Conservation (phyloP, 2,888 invertebrate species). For the Heteromurus nitidus region DNA sequence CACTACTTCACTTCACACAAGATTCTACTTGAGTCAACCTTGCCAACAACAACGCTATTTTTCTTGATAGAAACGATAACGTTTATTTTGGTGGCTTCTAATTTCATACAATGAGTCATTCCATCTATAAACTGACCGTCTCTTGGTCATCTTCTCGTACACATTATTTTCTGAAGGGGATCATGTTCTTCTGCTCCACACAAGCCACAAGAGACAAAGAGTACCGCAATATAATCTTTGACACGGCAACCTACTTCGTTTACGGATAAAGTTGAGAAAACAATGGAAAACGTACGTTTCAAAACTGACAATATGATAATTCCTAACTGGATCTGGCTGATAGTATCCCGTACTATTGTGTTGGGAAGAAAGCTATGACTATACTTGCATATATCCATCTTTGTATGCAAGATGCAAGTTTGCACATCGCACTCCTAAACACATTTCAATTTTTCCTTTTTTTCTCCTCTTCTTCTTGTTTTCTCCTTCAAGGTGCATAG, state of each 20-base stretch:
- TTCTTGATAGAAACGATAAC: neutral
- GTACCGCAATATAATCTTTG: constrained; percentile 59
- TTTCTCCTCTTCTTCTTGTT: no score
- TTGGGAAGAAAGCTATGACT: constrained; percentile 1
- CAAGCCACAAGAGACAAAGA: neutral
- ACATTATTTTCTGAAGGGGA: neutral
- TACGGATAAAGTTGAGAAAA: constrained; percentile 43
- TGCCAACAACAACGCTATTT: no score
- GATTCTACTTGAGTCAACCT: neutral
- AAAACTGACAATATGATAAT: constrained; percentile 61
- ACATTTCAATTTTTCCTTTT: constrained; percentile 59
- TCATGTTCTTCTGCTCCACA: neutral
- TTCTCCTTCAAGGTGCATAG: constrained; percentile 50
- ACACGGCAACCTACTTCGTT: constrained; percentile 45
- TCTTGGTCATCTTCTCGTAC: neutral
- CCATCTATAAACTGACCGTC: neutral
- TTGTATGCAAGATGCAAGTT: neutral
- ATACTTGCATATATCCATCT: constrained; percentile 8
- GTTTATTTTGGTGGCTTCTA: neutral
- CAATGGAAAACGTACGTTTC: constrained; percentile 33
- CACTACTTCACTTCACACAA: neutral
- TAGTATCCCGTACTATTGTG: constrained; percentile 12
- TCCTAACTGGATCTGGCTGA: constrained; percentile 58
- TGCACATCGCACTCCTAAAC: constrained; percentile 23
- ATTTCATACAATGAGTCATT: neutral